Base-by-base conservation (phyloP, 64 coral and sea anemone species). In the Stichodactyla helianthus region DNA sequence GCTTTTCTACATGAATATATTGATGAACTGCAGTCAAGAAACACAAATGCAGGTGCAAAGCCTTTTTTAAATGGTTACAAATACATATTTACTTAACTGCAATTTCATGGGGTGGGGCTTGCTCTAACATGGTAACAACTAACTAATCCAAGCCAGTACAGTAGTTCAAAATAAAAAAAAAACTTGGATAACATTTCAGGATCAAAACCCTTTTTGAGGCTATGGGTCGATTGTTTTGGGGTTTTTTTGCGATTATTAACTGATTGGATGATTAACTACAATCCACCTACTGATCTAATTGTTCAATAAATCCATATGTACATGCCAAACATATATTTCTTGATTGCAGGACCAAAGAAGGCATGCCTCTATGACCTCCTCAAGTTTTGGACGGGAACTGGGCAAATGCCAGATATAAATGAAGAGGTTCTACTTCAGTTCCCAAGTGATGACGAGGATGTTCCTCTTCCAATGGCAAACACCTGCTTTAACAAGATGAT, bases 1-100 rank as follows among this genome's bases (percentile, higher is more conserved):
- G 59, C 16, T 86, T 86, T 84, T 59, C 57, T 74, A 10, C 25
- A 74, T 74, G 68, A 63, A 18, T 84, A 84, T 60, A 82, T 84
- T 55, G 79, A 84, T 84, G 83, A 84, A 84, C 83, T 84, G 59
- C 44, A 60, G 59, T 26, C 54, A 84, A 84, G 83, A 84, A 60
- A 84, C 53, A 55, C 83, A 84, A 84, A 59, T 28, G 55, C 59
- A 59, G 59, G 83, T 84, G 59, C 83, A 14, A 44, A 31, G 19
- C 52, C 59, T 55, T 84, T 59, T 57, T 53, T 51, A 84, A 60
- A 58, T 19, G 26, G 55, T 14, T 84, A 58, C 54, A 59, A 84
- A 60, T 84, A 35, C 54, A 84, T 84, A 84, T 55, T 55, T 19
- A 0, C 22, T n/a, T 83, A 0, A 6, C 51, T 25, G 55, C 82